Conservation (phyloP, 2,888 invertebrate species). For the Pseudeuparius sepicola region DNA sequence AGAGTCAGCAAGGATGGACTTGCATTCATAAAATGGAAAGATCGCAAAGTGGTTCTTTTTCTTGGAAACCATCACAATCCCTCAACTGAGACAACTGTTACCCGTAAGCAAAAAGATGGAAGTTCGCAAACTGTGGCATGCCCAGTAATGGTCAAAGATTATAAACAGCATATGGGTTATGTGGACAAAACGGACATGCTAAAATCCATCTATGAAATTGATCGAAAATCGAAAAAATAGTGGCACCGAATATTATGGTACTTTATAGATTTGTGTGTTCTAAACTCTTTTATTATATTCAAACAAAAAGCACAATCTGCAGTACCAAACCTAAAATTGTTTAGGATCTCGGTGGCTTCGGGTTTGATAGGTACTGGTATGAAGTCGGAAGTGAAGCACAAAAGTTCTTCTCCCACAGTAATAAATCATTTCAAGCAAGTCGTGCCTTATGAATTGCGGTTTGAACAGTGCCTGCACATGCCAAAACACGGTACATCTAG, state of each 20-base stretch:
- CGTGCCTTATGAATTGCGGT: constrained; percentile 4
- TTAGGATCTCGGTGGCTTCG: too few species aligned
- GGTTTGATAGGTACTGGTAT: too few species aligned
- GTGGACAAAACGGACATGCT: constrained; percentile 27
- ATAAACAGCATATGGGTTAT: constrained; percentile 19
- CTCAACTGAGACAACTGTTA: constrained; percentile 1
- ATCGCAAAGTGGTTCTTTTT: constrained; percentile 1
- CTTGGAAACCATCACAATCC: constrained; percentile 10
- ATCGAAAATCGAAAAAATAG: constrained; percentile 28
- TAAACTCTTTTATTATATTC: constrained; percentile 19
- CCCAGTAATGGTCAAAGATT: neutral
- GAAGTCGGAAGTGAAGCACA: too few species aligned
- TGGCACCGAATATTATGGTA: constrained; percentile 27
- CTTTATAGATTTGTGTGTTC: constrained; percentile 24
- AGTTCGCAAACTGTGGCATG: neutral
- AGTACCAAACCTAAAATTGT: neutral
- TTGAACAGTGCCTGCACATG: constrained; percentile 4
- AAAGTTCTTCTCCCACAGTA: constrained; percentile 1
- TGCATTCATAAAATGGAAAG: neutral
- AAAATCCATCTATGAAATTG: constrained; percentile 24
- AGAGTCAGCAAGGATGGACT: constrained; percentile 1
- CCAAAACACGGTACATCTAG: neutral
- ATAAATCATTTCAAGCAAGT: constrained; percentile 4
- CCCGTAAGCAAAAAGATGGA: constrained; percentile 8
- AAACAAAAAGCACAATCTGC: neutral